These are phyloP conservation scores for Lontra canadensis DNA, from an alignment of 2,113 vertebrate genomes.

Conservation along the genomic window DNA sequence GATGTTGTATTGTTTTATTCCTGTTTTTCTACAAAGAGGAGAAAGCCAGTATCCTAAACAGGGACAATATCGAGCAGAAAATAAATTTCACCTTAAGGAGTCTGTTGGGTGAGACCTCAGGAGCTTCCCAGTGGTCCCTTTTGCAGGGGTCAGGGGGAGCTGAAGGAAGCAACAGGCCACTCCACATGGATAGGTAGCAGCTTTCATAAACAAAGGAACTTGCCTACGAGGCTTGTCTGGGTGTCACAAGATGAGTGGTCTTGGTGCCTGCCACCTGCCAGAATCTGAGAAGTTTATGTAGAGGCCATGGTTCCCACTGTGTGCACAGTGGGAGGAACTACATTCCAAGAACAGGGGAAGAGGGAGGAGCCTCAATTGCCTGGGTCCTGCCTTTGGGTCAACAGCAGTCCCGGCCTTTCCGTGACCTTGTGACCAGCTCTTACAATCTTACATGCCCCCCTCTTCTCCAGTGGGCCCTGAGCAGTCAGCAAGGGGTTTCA, in stretches of 20 bases:
- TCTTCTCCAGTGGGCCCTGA: not conserved
- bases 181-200: too few relatives aligned
- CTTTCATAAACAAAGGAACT: not conserved
- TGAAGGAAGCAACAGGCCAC: not conserved
- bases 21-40: conserved; percentile 41
- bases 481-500: not conserved
- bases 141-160: not conserved
- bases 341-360: not conserved
- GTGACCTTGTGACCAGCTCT: not conserved
- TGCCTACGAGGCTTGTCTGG: not conserved
- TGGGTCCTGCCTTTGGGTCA: not conserved
- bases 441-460: not conserved
- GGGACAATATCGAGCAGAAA: not conserved
- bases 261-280: rapidly evolving
- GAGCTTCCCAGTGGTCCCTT: not conserved
- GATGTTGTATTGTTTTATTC: conserved; percentile 53
- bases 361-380: not conserved
- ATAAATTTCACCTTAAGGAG: conserved; percentile 1
- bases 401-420: not conserved
- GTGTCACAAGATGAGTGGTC: not conserved
- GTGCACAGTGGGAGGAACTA: not conserved
- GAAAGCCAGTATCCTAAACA: not conserved
- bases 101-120: not conserved
- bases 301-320: not conserved
- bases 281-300: not conserved